Evolutionary conservation across 1,140 invertebrate genomes (phyloP), one percentile per base, ranked within the genome.

Genomic region (Drosophila littoralis): DNA sequence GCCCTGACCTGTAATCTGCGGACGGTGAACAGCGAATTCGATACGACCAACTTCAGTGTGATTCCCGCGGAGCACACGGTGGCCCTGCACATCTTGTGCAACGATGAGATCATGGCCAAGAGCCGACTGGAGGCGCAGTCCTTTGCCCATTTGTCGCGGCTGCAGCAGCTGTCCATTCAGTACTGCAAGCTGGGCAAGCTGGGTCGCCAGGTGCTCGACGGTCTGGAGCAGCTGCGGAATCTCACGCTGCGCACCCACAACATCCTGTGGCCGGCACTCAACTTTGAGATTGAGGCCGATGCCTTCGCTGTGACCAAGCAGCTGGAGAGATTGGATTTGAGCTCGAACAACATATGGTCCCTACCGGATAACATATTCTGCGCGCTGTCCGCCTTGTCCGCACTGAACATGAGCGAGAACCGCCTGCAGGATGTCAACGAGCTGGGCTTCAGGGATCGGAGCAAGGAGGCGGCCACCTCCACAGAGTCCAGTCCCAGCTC

Each of bases 341-440:
- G 96, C 81, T 95, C 94, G 77, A 98, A 98, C 91, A 97, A 97
- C 90, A 96, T 98, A 75, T 97, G 96, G 95, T 96, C 96, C 13
- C 95, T 98, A 85, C 97, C 97, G 1, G 95, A 96, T 76, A 95
- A 95, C 67, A 93, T 97, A 13, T 97, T 98, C 90, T 98, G 97
- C 90, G 94, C 96, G 0, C 92, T 98, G 58, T 95, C 94, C 1
- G 97, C 96, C 81, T 93, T 98, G 65, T 94, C 96, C 33, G 94
- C 94, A 54, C 92, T 97, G 54, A 97, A 97, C 86, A 94, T 97
- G 43, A 97, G 97, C 45, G 94, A 95, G 81, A 98, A 98, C 93
- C 94, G 96, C 77, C 92, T 98, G 72, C 96, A 97, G 93, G 96
- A 97, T 92, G 95, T 97, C 43, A 94, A 95, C 78, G 96, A 97